Percentiles rank a stretch among this genome's conserved stretches.
Evolutionary conservation across 2,113 vertebrate genomes (phyloP).

Genomic region (Jacana jacana): DNA sequence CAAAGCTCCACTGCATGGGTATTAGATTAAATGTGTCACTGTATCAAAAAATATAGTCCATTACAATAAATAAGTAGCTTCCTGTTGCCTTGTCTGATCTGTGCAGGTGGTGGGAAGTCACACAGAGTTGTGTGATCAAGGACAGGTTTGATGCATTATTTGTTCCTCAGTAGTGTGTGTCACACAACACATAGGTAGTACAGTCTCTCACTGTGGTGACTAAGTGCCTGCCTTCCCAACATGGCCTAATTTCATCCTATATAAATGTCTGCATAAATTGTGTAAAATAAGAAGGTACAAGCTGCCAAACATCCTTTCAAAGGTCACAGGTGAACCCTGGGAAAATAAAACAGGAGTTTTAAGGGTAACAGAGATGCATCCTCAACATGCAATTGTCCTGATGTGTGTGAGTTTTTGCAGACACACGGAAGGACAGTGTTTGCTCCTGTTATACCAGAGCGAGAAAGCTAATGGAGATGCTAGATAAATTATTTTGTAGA

Average conservation of each 20-base stretch:
- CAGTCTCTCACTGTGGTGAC: not conserved
- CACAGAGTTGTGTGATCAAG: not conserved
- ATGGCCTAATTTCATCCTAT: not conserved
- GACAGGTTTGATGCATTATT: not conserved
- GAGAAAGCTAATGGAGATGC: not conserved
- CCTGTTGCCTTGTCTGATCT: not conserved
- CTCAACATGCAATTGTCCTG: accelerated
- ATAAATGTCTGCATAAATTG: not conserved
- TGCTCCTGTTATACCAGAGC: not conserved
- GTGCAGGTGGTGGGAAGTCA: not conserved
- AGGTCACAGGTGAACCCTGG: not conserved
- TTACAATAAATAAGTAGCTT: not conserved
- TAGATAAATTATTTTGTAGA: not conserved
- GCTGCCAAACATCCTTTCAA: not conserved
- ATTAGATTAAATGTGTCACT: not conserved
- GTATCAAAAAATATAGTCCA: not conserved
- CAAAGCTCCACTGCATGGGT: not conserved
- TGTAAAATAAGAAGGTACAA: not conserved
- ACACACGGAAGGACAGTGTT: not conserved
- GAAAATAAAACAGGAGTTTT: not conserved
- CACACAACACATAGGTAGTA: not conserved
- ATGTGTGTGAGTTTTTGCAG: not conserved
- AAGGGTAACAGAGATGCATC: not conserved
- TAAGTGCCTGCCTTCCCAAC: not conserved
- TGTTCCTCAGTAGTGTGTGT: not conserved